Conservation (phyloP, 2,113 vertebrate genomes). For the Dasypus novemcinctus region DNA sequence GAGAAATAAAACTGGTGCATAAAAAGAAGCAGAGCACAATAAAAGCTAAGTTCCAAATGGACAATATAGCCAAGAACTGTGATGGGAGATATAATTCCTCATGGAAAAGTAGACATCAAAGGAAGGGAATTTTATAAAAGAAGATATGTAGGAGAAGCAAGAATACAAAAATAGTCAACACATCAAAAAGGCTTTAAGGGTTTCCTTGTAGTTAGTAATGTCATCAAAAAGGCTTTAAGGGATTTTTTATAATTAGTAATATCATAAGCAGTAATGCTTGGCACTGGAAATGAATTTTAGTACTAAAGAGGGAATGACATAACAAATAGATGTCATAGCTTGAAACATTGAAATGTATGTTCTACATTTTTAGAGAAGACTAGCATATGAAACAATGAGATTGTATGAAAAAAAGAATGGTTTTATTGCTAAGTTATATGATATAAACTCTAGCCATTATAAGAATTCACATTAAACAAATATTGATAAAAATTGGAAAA, state of each 20-base stretch:
- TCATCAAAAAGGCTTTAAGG: neutral
- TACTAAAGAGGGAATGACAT: neutral
- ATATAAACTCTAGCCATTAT: neutral
- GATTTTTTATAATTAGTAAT: neutral
- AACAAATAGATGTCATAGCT: neutral
- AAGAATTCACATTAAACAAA: neutral
- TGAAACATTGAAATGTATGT: neutral
- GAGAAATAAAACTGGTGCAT: neutral
- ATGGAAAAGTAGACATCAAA: neutral
- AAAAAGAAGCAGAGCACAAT: neutral
- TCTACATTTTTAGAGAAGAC: neutral
- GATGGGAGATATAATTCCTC: neutral
- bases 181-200: neutral
- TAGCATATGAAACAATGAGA: neutral
- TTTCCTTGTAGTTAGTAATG: neutral
- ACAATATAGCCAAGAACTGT: neutral
- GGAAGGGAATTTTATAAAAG: neutral
- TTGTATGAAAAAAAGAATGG: neutral
- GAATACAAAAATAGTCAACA: neutral
- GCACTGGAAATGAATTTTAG: neutral
- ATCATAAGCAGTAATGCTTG: neutral
- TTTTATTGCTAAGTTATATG: neutral
- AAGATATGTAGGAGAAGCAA: neutral
- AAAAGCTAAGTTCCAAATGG: neutral
- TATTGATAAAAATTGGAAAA: neutral